phyloP scores from a whole-genome alignment of 2,113 vertebrate species.

The Mastomys coucha region DNA sequence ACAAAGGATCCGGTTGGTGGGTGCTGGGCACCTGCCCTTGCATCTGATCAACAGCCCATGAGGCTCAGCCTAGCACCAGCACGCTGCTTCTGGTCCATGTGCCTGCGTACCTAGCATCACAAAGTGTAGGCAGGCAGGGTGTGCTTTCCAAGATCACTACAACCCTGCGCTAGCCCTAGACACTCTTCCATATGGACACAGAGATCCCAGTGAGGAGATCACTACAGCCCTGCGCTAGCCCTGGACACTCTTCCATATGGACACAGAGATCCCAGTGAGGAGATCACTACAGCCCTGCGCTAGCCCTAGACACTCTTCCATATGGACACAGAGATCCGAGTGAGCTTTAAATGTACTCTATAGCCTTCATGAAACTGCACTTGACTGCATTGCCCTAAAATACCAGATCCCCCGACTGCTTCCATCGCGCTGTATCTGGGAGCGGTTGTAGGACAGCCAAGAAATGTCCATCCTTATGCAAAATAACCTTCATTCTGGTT shows the following conservation, averaged over 20 bases:
- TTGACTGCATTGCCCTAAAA: background rate
- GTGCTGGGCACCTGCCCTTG: fast-evolving
- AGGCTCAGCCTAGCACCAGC: background rate
- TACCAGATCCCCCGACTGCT: background rate
- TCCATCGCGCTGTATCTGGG: background rate
- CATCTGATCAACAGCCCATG: fast-evolving
- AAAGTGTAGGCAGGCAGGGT: background rate
- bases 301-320: background rate
- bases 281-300: fast-evolving
- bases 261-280: background rate
- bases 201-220: fast-evolving
- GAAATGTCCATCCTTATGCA: background rate
- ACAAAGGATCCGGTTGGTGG: background rate
- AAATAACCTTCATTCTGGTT: background rate
- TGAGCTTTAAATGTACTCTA: background rate
- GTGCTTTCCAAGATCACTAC: too few species aligned
- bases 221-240: background rate
- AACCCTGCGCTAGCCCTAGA: background rate
- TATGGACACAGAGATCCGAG: fast-evolving
- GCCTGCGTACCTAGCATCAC: fast-evolving
- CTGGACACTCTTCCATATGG: background rate
- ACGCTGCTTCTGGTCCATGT: background rate
- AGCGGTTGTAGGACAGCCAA: background rate
- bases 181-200: background rate
- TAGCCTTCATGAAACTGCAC: background rate